phyloP scores from a whole-genome alignment of 1,140 invertebrate genomes.

The Macrobrachium nipponense region DNA sequence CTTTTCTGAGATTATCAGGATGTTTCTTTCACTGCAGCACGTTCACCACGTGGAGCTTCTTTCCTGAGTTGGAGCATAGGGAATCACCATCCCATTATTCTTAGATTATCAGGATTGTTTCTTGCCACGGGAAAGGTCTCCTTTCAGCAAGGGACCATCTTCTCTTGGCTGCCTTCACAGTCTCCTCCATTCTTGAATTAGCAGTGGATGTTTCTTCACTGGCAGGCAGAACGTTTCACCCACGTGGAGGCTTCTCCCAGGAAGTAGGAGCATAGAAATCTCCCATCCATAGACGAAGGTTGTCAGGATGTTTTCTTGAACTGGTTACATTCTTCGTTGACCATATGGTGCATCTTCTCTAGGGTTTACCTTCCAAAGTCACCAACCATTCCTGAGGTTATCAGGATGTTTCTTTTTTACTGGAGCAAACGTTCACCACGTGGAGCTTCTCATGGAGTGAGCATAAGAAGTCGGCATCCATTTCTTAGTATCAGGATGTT shows the following conservation, averaged over 20 bases:
- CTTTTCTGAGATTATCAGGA: not conserved
- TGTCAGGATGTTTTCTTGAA: not conserved
- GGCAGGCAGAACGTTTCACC: too few species aligned
- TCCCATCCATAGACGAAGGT: too few species aligned
- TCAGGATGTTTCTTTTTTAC: too few species aligned
- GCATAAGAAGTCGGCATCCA: too few species aligned
- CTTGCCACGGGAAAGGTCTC: not conserved
- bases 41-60: slow-evolving; percentile 16
- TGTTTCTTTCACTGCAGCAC: slow-evolving; percentile 18
- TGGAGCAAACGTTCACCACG: too few species aligned
- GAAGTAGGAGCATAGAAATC: too few species aligned
- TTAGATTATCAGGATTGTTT: not conserved
- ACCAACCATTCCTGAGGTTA: slow-evolving; percentile 57
- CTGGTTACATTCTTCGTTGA: too few species aligned
- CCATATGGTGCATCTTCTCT: not conserved
- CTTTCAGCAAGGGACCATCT: not conserved
- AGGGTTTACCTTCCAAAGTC: slow-evolving; percentile 67
- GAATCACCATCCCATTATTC: slow-evolving; percentile 6
- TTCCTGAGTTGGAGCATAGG: slow-evolving; percentile 6
- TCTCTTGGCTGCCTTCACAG: not conserved
- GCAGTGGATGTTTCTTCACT: too few species aligned
- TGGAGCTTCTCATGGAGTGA: too few species aligned
- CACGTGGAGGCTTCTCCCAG: too few species aligned
- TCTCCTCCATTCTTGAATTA: too few species aligned
- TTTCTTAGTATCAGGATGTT: not conserved